Evolutionary conservation across 2,888 invertebrate species (phyloP).

Genomic region (Drosophila paramelanica): DNA sequence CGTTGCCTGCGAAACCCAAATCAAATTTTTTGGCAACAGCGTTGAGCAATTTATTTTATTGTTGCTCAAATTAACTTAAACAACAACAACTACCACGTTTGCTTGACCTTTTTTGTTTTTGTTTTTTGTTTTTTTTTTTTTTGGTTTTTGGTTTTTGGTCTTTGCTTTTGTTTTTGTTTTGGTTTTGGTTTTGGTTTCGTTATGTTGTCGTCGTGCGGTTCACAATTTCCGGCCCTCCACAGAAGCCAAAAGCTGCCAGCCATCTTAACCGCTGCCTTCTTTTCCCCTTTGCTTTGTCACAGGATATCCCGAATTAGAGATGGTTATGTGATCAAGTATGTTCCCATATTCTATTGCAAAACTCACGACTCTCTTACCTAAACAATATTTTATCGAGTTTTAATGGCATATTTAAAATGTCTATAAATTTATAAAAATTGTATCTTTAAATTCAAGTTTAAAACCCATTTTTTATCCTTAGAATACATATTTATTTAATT

Average conservation of each 20-base stretch:
- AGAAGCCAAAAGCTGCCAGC: constrained; percentile 5
- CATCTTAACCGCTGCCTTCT: constrained; percentile 2
- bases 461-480: too few relatives aligned
- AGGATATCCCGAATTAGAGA: constrained; percentile 24
- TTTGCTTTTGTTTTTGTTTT: constrained; percentile 9
- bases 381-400: too few relatives aligned
- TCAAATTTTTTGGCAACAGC: constrained; percentile 55
- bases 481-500: too few relatives aligned
- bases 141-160: constrained; percentile 9
- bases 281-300: neutral
- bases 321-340: constrained; percentile 14
- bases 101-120: constrained; percentile 37
- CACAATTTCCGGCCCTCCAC: constrained; percentile 34
- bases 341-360: neutral
- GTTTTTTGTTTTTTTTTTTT: neutral
- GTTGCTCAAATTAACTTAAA: constrained; percentile 57
- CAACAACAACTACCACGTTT: constrained; percentile 41
- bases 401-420: too few relatives aligned
- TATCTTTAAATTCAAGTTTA: too few relatives aligned
- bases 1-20: constrained; percentile 43
- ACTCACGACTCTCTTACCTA: constrained; percentile 5
- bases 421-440: too few relatives aligned
- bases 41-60: constrained; percentile 61
- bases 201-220: constrained; percentile 28
- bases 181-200: constrained; percentile 11